These are phyloP conservation scores for Spisula subtruncata DNA, from an alignment of 2,888 invertebrate species.

Conservation along the genomic window DNA sequence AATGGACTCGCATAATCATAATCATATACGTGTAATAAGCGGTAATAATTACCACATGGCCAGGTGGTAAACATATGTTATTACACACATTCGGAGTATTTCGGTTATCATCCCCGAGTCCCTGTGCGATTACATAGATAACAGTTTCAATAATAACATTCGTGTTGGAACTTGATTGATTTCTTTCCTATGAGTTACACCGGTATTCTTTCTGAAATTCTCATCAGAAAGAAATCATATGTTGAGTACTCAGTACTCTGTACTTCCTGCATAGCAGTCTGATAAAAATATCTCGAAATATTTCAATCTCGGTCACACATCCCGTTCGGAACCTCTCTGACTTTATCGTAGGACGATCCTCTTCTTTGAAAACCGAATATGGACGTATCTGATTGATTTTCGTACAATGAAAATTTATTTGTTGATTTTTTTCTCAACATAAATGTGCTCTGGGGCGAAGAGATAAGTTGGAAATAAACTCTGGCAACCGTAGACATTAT, in stretches of 20 bases:
- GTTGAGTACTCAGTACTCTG: background rate
- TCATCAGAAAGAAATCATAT: background rate
- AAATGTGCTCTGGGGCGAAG: background rate
- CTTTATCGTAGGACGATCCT: slow-evolving; percentile 34
- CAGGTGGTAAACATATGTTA: background rate
- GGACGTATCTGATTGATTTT: slow-evolving; percentile 38
- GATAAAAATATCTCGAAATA: background rate
- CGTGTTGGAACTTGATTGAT: background rate
- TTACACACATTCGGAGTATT: background rate
- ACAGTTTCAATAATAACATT: too few relatives aligned
- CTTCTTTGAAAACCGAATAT: slow-evolving; percentile 38
- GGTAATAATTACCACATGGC: slow-evolving; percentile 14
- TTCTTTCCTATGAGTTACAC: background rate
- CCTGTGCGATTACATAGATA: background rate
- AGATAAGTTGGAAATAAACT: background rate
- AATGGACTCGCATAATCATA: background rate
- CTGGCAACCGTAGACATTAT: background rate
- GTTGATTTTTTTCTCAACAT: background rate
- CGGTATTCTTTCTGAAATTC: background rate
- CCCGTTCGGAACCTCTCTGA: slow-evolving; percentile 49
- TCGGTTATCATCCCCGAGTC: background rate
- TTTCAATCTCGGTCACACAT: background rate
- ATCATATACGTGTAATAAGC: background rate
- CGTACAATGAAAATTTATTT: slow-evolving; percentile 29
- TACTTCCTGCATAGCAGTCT: background rate